Conservation (phyloP, 1,140 invertebrate species). For the Coenobita brevimanus region DNA sequence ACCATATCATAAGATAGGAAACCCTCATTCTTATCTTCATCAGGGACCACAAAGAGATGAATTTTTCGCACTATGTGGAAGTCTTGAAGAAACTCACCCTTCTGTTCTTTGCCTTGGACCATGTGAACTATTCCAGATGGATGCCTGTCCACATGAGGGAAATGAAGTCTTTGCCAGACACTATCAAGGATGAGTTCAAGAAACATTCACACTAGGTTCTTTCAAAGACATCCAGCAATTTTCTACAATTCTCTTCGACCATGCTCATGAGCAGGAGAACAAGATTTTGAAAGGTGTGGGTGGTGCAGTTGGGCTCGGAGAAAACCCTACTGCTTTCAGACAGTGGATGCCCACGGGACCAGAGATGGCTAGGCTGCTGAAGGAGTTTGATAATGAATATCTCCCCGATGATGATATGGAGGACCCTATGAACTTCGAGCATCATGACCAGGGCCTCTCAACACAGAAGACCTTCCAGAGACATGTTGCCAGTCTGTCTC, state of each 20-base stretch:
- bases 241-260: neutral
- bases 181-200: neutral
- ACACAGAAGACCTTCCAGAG: too few species aligned
- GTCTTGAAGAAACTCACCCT: neutral
- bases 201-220: neutral
- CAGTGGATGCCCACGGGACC: too few species aligned
- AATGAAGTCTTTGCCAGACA: neutral
- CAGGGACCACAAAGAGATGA: slow-evolving; percentile 26
- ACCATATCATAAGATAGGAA: slow-evolving; percentile 29
- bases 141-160: slow-evolving; percentile 15
- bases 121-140: slow-evolving; percentile 7
- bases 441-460: too few species aligned
- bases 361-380: too few species aligned
- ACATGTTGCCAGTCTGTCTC: too few species aligned
- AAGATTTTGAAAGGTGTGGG: neutral
- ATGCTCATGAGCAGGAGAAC: neutral
- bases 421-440: too few species aligned
- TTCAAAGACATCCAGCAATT: neutral
- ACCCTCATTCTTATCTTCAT: slow-evolving; percentile 41
- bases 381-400: too few species aligned
- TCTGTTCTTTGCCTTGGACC: neutral
- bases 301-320: neutral
- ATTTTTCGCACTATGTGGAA: neutral
- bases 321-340: neutral
- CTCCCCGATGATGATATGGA: too few species aligned